phyloP scores from a whole-genome alignment of 2,797 vertebrate genomes.

The Tarsius wallacei region DNA sequence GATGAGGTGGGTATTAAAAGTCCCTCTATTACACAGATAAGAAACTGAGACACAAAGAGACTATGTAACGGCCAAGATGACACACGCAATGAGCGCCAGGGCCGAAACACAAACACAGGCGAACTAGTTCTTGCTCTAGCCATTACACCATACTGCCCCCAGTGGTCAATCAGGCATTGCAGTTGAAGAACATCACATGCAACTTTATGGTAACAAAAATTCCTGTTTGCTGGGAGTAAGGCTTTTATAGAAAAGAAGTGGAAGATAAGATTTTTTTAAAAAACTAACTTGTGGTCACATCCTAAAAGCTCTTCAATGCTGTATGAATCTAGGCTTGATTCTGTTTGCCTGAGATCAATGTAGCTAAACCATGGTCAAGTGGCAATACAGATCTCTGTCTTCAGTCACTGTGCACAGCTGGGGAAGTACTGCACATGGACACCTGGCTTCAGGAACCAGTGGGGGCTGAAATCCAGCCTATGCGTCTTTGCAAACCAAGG shows the following conservation, averaged over 20 bases:
- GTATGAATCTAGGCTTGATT: not conserved
- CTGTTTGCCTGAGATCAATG: not conserved
- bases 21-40: not conserved
- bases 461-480: not conserved
- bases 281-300: not conserved
- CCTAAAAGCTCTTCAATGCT: not conserved
- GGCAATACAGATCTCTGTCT: not conserved
- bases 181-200: not conserved
- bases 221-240: not conserved
- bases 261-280: not conserved
- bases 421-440: not conserved
- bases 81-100: no score
- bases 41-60: not conserved
- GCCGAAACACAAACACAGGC: not conserved
- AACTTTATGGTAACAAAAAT: not conserved
- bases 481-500: not conserved
- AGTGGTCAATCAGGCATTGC: not conserved
- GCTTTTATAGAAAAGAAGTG: not conserved
- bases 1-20: not conserved
- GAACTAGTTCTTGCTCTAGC: not conserved
- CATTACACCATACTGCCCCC: not conserved
- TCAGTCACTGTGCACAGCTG: not conserved
- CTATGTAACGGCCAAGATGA: not conserved
- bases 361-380: not conserved
- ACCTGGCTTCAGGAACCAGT: not conserved